Percentiles rank a stretch among this genome's conserved stretches.
Conservation (phyloP, 2,888 invertebrate species). For the Erannis defoliaria region DNA sequence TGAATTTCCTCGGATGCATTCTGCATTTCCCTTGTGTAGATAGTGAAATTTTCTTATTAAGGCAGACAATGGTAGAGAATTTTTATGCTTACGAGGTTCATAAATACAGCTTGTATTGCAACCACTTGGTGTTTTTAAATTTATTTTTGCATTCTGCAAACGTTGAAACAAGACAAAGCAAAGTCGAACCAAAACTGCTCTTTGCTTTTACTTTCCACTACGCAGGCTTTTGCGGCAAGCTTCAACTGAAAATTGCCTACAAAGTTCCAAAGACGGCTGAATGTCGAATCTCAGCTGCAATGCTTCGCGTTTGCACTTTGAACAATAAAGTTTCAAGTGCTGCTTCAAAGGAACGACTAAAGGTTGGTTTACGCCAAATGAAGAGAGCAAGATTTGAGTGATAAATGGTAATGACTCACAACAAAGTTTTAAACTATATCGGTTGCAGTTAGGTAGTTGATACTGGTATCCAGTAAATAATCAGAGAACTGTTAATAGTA, state of each 20-base stretch:
- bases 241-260: slow-evolving; percentile 26
- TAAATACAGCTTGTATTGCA: background rate
- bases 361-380: background rate
- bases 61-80: background rate
- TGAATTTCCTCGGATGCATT: slow-evolving; percentile 13
- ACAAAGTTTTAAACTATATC: no score
- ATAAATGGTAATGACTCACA: no score
- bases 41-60: background rate
- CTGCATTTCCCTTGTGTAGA: background rate
- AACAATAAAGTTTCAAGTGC: slow-evolving; percentile 25
- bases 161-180: slow-evolving; percentile 5
- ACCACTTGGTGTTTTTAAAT: background rate
- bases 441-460: no score
- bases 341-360: slow-evolving; percentile 2
- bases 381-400: background rate
- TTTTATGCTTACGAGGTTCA: background rate
- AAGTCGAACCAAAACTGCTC: slow-evolving; percentile 12
- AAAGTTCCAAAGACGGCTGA: slow-evolving; percentile 32
- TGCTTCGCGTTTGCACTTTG: slow-evolving; percentile 28
- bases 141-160: slow-evolving; percentile 1
- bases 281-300: slow-evolving; percentile 34
- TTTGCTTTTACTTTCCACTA: slow-evolving; percentile 11
- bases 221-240: slow-evolving; percentile 21
- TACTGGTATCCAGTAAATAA: no score
- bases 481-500: no score